Conservation (phyloP, 2,888 invertebrate species). For the Eutolmus rufibarbis region DNA sequence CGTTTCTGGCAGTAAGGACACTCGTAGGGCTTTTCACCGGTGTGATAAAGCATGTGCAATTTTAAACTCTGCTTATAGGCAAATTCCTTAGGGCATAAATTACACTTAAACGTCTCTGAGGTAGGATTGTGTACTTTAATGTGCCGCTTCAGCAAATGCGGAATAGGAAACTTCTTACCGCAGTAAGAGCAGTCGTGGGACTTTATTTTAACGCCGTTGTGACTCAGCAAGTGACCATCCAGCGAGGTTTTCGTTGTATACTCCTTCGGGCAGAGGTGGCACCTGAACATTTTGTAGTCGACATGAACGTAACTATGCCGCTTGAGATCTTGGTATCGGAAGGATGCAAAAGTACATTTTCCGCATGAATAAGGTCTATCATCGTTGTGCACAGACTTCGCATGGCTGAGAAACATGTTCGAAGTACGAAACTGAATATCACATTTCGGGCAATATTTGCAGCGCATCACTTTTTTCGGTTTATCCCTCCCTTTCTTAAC, state of each 20-base stretch:
- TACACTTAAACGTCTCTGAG: not conserved
- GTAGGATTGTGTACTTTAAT: not conserved
- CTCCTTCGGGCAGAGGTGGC: conserved; percentile 1
- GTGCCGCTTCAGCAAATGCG: not conserved
- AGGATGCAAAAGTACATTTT: not conserved
- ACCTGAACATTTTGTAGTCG: not conserved
- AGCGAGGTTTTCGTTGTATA: conserved; percentile 4
- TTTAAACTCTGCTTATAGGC: conserved; percentile 3
- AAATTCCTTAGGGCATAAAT: conserved; percentile 26
- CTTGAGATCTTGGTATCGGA: not conserved
- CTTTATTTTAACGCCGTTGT: not conserved
- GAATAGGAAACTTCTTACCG: conserved; percentile 3
- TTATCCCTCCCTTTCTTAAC: not conserved
- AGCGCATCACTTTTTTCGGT: not conserved
- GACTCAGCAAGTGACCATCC: not conserved
- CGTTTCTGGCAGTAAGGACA: conserved; percentile 34
- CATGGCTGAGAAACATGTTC: not conserved
- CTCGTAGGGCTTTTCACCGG: conserved; percentile 27
- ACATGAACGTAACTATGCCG: not conserved
- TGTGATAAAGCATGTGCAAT: conserved; percentile 32
- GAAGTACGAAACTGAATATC: not conserved
- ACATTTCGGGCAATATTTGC: conserved; percentile 6
- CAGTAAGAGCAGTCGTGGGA: conserved; percentile 7
- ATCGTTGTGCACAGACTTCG: not conserved
- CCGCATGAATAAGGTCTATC: not conserved